Base-by-base conservation (phyloP, 2,113 vertebrate genomes). In the Tupaia tana region DNA sequence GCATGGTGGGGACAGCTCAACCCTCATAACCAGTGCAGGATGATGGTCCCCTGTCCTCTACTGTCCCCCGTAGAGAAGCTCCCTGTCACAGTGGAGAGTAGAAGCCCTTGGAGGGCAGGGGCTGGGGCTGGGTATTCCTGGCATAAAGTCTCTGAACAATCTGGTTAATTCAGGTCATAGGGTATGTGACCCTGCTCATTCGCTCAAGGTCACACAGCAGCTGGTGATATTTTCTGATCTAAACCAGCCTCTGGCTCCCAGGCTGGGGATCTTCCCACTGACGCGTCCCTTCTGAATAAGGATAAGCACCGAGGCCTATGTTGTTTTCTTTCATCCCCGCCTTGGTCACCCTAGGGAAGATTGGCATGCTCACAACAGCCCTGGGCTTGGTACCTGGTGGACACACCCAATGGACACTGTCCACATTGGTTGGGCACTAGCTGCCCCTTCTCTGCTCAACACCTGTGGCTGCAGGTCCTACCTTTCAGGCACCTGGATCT, bases 21-120 rank as follows among this genome's bases (percentile, higher is more conserved):
- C 18, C 10, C 7, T 66, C 4, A n/a, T 59, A 24, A 66, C 56
- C 7, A 54, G 56, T 10, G 2, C 43, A 6, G 54, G 63, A 54
- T 24, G 9, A 11, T 0, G 0, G 25, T n/a, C 5, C 4, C 56
- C 34, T 15, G 22, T 58, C 71, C 1, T 7, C 61, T 10, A 9
- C 25, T 2, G 0, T 25, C 67, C 74, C 43, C 20, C 71, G 54
- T 24, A 0, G 7, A 0, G 13, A 71, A 92, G 13, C 22, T 20
- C 0, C 11, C 24, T 6, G 29, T 18, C 4, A 0, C 34, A 69
- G 34, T 7, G 1, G 31, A 18, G 67, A 91, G 27, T 59, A 13
- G 10, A 69, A 85, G 67, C 79, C 27, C 20, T 43, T 8, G 6
- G 93, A 56, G 12, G 93, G 43, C 74, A 77, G 52, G 87, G 70